Percentiles rank a stretch among this genome's conserved stretches.
Evolutionary conservation across 2,888 invertebrate genomes (phyloP).

Genomic region (Stenichneumon culpator): DNA sequence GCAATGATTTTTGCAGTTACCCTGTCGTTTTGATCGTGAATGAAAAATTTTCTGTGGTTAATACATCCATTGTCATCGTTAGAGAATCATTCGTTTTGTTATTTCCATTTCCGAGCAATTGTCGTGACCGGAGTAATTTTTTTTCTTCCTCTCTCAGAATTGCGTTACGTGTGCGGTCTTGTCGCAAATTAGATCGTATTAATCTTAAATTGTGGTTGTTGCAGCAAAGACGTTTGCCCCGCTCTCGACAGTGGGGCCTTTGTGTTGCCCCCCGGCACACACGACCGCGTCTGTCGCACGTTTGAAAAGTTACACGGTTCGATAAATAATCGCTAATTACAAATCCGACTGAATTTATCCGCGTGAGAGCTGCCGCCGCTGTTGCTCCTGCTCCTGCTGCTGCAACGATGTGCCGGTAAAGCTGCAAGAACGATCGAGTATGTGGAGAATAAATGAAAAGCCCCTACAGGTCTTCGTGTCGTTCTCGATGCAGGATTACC

Average conservation of each 20-base stretch:
- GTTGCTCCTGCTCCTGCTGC: conserved; percentile 16
- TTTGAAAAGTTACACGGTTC: conserved; percentile 41
- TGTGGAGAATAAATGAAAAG: conserved; percentile 44
- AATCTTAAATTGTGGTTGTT: conserved; percentile 51
- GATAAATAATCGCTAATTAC: conserved; percentile 68
- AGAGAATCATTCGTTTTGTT: neutral
- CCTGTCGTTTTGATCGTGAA: neutral
- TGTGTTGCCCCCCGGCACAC: conserved; percentile 4
- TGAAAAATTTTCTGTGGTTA: neutral
- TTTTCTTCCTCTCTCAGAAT: neutral
- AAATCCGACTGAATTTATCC: conserved; percentile 60
- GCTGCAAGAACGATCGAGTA: conserved; percentile 42
- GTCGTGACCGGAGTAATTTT: neutral
- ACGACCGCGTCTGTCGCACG: conserved; percentile 25
- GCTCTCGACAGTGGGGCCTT: conserved; percentile 23
- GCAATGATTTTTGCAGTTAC: neutral
- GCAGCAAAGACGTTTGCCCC: conserved; percentile 41
- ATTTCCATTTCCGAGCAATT: neutral
- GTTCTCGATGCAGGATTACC: conserved; percentile 63
- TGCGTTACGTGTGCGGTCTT: conserved; percentile 42
- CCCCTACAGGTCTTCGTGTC: conserved; percentile 53
- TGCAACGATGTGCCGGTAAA: neutral
- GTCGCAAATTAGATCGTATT: conserved; percentile 51
- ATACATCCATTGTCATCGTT: neutral
- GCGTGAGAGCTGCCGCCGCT: conserved; percentile 47